Conservation (phyloP, 2,113 vertebrate genomes). For the Piprites chloris region DNA sequence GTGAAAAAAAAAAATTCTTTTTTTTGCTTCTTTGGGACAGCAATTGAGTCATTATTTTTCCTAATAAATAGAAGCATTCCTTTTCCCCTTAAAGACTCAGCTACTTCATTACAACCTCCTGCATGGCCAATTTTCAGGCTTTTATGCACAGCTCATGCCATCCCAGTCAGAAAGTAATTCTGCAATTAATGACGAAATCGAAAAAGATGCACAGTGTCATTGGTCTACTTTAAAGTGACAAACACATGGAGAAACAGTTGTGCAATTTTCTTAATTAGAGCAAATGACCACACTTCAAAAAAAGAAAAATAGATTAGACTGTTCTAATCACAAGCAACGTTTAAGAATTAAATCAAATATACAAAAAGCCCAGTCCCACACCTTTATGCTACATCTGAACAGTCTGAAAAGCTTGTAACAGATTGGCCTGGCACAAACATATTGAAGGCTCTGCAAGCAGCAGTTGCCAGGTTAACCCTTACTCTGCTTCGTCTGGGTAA, state of each 20-base stretch:
- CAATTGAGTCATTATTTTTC: neutral
- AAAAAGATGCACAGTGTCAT: neutral
- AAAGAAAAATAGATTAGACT: neutral
- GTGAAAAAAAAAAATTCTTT: neutral
- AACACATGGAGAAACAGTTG: neutral
- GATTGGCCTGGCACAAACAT: neutral
- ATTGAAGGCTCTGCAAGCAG: neutral
- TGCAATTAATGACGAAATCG: neutral
- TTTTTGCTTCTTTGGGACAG: neutral
- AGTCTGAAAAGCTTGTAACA: neutral
- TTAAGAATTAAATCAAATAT: neutral
- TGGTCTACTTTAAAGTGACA: neutral
- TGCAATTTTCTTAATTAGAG: neutral
- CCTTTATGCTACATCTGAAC: neutral
- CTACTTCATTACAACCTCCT: accelerated
- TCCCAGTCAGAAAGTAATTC: neutral
- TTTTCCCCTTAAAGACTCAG: neutral
- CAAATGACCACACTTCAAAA: neutral
- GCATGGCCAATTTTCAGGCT: neutral
- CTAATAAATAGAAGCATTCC: neutral
- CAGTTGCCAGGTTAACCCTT: neutral
- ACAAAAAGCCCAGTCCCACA: neutral
- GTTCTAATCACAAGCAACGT: neutral
- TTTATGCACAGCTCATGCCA: neutral
- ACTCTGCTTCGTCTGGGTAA: neutral